Conservation (phyloP, 92 coral and sea anemone species). For the Montipora capitata region DNA sequence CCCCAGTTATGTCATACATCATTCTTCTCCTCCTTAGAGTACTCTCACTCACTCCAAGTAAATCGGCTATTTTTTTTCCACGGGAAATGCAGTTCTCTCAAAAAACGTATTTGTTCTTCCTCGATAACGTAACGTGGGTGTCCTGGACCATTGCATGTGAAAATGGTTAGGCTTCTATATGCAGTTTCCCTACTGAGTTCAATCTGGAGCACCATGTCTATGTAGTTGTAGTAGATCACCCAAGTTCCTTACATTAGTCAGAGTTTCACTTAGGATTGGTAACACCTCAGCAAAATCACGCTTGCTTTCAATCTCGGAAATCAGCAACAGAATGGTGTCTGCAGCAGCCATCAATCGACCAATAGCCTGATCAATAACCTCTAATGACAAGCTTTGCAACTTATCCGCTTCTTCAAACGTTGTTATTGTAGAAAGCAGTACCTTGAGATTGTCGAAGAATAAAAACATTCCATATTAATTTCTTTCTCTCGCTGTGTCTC, state of each 20-base stretch:
- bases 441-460: no score
- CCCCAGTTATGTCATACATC: slow-evolving; percentile 48
- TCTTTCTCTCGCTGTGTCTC: background rate
- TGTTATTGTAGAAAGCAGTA: no score
- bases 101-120: no score
- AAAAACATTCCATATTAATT: background rate
- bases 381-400: background rate
- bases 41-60: slow-evolving; percentile 68
- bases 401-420: background rate
- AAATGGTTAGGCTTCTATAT: no score
- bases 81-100: no score
- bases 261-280: background rate
- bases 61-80: background rate
- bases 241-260: background rate
- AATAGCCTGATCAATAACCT: slow-evolving; percentile 15
- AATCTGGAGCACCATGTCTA: background rate
- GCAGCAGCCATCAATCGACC: slow-evolving; percentile 27
- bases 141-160: no score
- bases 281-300: background rate
- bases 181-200: background rate
- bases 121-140: no score
- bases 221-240: background rate
- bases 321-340: slow-evolving; percentile 38
- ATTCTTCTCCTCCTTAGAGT: slow-evolving; percentile 63
- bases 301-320: background rate